Evolutionary conservation across 2,888 invertebrate genomes (phyloP).

Genomic region (Tinea pellionella): DNA sequence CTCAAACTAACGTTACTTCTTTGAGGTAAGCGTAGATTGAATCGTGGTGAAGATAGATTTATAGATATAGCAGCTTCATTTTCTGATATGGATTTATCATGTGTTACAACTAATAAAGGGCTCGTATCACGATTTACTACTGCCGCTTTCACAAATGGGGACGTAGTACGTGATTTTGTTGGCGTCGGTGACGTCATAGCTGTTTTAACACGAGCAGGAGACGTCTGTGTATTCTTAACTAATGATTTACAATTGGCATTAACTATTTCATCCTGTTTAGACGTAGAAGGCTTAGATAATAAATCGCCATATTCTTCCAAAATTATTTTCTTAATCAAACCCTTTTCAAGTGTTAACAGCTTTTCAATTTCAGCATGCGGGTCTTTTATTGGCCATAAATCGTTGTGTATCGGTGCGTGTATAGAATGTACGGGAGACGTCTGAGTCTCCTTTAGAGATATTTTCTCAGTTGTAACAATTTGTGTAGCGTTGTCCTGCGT

Average conservation of each 20-base stretch:
- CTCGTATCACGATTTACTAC: slow-evolving; percentile 30
- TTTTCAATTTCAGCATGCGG: slow-evolving; percentile 46
- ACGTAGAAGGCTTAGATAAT: slow-evolving; percentile 48
- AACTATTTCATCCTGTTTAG: slow-evolving; percentile 27
- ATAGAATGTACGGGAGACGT: slow-evolving; percentile 45
- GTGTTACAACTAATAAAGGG: slow-evolving; percentile 32
- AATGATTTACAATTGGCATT: slow-evolving; percentile 33
- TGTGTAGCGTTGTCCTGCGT: slow-evolving; percentile 57
- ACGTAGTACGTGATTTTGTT: slow-evolving; percentile 55
- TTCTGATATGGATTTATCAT: slow-evolving; percentile 25
- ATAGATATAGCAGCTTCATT: slow-evolving; percentile 44
- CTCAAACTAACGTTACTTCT: slow-evolving; percentile 43
- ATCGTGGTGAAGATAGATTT: slow-evolving; percentile 54
- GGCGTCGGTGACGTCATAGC: slow-evolving; percentile 58
- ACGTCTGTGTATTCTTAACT: slow-evolving; percentile 60
- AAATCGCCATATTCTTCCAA: slow-evolving; percentile 54
- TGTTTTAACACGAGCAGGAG: slow-evolving; percentile 51
- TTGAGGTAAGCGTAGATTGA: slow-evolving; percentile 49
- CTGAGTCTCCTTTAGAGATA: slow-evolving; percentile 55
- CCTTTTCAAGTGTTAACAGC: slow-evolving; percentile 53
- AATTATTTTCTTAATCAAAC: slow-evolving; percentile 53
- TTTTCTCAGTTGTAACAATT: slow-evolving; percentile 37
- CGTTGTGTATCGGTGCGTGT: slow-evolving; percentile 37
- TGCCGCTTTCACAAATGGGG: slow-evolving; percentile 48
- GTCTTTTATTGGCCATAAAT: slow-evolving; percentile 46